phyloP scores from a whole-genome alignment of 2,888 invertebrate species.

The Schrankia costaestrigalis region DNA sequence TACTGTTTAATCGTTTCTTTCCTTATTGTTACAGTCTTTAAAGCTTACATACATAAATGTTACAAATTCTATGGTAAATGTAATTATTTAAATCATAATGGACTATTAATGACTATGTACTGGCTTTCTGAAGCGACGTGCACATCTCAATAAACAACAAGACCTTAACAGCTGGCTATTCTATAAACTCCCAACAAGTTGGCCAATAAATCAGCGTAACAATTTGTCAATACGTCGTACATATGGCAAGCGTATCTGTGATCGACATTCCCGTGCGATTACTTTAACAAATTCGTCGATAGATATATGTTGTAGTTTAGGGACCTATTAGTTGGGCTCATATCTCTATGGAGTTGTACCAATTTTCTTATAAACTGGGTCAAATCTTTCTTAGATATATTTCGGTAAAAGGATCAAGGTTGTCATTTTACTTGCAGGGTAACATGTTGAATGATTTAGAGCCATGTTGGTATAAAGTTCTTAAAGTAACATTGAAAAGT shows the following conservation, averaged over 20 bases:
- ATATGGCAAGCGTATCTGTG: constrained; percentile 35
- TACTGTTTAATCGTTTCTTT: too few relatives aligned
- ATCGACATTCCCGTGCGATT: constrained; percentile 52
- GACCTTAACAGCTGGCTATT: too few relatives aligned
- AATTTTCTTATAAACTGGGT: constrained; percentile 12
- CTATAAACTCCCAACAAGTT: background rate
- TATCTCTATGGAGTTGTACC: constrained; percentile 28
- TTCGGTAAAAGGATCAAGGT: too few relatives aligned
- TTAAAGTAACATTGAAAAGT: too few relatives aligned
- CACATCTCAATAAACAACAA: background rate
- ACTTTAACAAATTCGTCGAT: constrained; percentile 54
- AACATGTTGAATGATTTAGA: too few relatives aligned
- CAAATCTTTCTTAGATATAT: constrained; percentile 1
- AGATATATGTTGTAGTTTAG: constrained; percentile 27
- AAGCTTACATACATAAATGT: too few relatives aligned
- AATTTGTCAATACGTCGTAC: constrained; percentile 25
- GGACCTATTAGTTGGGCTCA: constrained; percentile 20
- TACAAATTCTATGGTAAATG: too few relatives aligned
- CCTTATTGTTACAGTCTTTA: too few relatives aligned
- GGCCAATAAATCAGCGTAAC: background rate
- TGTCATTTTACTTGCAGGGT: too few relatives aligned
- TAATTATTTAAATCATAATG: too few relatives aligned
- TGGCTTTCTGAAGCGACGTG: background rate
- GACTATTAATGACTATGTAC: too few relatives aligned
- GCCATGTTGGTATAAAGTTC: too few relatives aligned